These are phyloP conservation scores for Pelodiscus sinensis DNA, from an alignment of 2,113 vertebrate genomes.

Conservation along the genomic window DNA sequence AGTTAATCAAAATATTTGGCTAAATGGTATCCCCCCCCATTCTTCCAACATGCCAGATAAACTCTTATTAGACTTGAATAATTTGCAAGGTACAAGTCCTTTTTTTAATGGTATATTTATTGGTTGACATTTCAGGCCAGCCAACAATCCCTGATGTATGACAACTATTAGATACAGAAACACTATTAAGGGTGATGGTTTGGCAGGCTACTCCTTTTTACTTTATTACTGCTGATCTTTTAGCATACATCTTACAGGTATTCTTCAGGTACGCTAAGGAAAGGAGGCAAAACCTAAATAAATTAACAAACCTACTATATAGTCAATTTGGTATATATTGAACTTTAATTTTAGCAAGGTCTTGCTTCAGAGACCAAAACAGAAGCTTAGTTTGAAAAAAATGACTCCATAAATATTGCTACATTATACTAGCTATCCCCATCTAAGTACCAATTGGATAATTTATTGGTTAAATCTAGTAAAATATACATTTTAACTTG, in stretches of 20 bases:
- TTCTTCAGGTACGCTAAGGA: too few species aligned
- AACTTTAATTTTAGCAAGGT: background rate
- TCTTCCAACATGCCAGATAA: too few species aligned
- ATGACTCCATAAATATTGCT: rapidly evolving
- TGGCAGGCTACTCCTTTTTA: background rate
- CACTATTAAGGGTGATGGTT: background rate
- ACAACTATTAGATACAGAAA: background rate
- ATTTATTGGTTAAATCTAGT: background rate
- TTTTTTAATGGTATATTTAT: background rate
- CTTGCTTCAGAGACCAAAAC: background rate
- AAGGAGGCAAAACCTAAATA: background rate
- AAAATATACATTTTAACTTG: background rate
- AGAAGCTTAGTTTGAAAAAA: background rate
- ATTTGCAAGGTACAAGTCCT: background rate
- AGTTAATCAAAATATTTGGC: too few species aligned
- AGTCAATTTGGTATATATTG: background rate
- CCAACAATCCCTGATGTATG: background rate
- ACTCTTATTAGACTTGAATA: background rate
- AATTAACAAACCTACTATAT: background rate
- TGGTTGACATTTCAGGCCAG: background rate
- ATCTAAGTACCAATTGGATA: background rate
- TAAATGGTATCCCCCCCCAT: too few species aligned
- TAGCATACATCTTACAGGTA: background rate
- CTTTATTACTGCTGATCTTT: background rate
- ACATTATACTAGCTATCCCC: background rate